These are phyloP conservation scores for Pentamera pediparva DNA, from an alignment of 53 echinoderm and acorn worm species.

Conservation along the genomic window DNA sequence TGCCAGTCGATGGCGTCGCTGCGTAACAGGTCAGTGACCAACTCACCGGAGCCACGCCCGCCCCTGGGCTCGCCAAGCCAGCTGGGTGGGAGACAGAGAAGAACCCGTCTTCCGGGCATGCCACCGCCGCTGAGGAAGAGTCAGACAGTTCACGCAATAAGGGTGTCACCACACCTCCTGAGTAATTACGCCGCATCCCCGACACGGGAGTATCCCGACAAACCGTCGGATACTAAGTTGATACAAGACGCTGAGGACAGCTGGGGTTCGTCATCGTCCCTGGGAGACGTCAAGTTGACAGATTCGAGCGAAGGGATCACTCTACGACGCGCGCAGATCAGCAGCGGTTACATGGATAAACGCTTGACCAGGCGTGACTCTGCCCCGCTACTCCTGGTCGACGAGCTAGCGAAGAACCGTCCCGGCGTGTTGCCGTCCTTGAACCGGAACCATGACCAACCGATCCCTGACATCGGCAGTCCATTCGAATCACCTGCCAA, in stretches of 20 bases:
- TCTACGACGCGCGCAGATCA: background rate
- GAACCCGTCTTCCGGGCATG: constrained; percentile 66
- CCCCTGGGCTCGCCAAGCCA: background rate
- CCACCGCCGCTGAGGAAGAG: constrained; percentile 77
- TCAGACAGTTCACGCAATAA: constrained; percentile 73
- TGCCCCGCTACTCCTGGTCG: constrained; percentile 66
- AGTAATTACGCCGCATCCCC: constrained; percentile 22
- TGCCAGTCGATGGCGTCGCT: constrained; percentile 20
- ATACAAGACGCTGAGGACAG: constrained; percentile 13
- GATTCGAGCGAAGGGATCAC: background rate
- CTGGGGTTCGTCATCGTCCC: constrained; percentile 12
- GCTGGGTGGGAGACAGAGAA: constrained; percentile 28
- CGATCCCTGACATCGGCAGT: constrained; percentile 72
- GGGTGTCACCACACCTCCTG: constrained; percentile 42
- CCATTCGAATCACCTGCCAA: constrained; percentile 2
- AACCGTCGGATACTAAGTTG: constrained; percentile 18
- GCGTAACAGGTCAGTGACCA: constrained; percentile 9
- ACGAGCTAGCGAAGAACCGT: constrained; percentile 67
- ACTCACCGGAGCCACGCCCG: constrained; percentile 18
- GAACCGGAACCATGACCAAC: constrained; percentile 59
- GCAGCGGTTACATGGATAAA: constrained; percentile 13
- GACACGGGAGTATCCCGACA: constrained; percentile 38
- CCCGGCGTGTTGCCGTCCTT: constrained; percentile 74
- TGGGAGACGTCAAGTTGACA: background rate
- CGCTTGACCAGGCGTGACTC: constrained; percentile 50